phyloP scores from a whole-genome alignment of 2,888 invertebrate species.

The Drosophila infuscata region DNA sequence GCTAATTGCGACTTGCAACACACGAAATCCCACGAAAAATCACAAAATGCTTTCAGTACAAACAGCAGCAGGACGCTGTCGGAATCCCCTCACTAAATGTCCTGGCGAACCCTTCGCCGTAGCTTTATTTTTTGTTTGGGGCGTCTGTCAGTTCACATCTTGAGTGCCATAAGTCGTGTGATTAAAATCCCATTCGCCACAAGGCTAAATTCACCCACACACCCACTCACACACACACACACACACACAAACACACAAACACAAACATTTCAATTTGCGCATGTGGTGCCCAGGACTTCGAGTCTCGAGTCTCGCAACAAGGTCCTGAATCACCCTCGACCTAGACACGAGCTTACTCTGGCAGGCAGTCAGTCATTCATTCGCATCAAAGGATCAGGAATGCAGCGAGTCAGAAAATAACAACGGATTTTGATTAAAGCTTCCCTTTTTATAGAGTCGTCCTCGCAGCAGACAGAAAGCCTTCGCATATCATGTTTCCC shows the following conservation, averaged over 20 bases:
- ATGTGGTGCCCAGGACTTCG: conserved; percentile 56
- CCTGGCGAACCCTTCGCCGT: conserved; percentile 62
- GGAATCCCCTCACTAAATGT: conserved; percentile 43
- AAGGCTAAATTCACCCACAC: conserved; percentile 68
- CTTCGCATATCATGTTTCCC: conserved; percentile 73
- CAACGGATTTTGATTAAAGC: conserved; percentile 86
- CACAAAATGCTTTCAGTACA: conserved; percentile 75
- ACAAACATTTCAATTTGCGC: conserved; percentile 83
- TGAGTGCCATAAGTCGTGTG: conserved; percentile 85
- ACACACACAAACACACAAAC: conserved; percentile 28
- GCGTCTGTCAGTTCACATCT: conserved; percentile 84
- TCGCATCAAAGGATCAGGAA: conserved; percentile 86
- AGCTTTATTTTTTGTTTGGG: conserved; percentile 24
- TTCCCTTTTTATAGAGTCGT: conserved; percentile 82
- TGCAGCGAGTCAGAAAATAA: conserved; percentile 88
- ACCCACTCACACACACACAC: background rate
- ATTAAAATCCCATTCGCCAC: conserved; percentile 84
- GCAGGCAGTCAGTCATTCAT: conserved; percentile 66
- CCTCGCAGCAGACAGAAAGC: conserved; percentile 27
- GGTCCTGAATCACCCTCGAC: conserved; percentile 62
- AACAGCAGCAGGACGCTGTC: conserved; percentile 66
- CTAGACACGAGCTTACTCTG: conserved; percentile 37
- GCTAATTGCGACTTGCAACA: conserved; percentile 83
- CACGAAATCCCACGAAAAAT: conserved; percentile 73
- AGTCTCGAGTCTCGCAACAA: conserved; percentile 18